Evolutionary conservation across 2,797 vertebrate species (phyloP).

Genomic region (Micropoecilia bifurca): DNA sequence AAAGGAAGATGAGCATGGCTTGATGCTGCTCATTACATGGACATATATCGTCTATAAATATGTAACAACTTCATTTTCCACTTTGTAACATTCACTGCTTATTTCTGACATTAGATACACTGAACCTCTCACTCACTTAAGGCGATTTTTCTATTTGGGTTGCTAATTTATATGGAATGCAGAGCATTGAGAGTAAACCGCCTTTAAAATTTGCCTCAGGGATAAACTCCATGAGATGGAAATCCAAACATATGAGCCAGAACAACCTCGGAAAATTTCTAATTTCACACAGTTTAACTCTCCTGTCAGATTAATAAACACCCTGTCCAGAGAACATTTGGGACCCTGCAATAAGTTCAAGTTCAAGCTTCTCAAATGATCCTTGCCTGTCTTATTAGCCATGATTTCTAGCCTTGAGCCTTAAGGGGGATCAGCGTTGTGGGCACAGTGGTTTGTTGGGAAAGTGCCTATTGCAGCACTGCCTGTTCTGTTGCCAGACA

Average conservation of each 20-base stretch:
- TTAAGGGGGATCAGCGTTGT: conserved; percentile 12
- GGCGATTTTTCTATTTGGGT: neutral
- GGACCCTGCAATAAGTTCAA: neutral
- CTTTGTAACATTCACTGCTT: neutral
- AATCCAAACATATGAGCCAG: conserved; percentile 25
- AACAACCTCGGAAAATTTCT: conserved; percentile 33
- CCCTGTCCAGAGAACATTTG: conserved; percentile 25
- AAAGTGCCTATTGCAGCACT: conserved; percentile 4
- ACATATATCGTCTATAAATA: neutral
- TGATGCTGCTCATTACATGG: neutral
- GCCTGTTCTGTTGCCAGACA: conserved; percentile 25
- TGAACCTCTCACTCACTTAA: neutral
- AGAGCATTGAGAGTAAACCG: conserved; percentile 56
- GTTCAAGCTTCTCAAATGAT: neutral
- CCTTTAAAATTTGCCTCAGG: neutral
- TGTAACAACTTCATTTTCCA: neutral
- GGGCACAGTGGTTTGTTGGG: conserved; percentile 7
- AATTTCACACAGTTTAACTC: conserved; percentile 38
- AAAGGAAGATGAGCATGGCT: neutral
- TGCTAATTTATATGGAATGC: conserved; percentile 15
- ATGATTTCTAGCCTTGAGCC: neutral
- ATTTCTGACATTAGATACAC: neutral
- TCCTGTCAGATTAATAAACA: conserved; percentile 43
- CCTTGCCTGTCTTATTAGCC: neutral
- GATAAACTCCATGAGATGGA: conserved; percentile 38